A percentile compares a stretch with the other conserved stretches of the same genome.
Evolutionary conservation across 2,113 vertebrate genomes (phyloP).

Genomic region (Malurus cyaneus): DNA sequence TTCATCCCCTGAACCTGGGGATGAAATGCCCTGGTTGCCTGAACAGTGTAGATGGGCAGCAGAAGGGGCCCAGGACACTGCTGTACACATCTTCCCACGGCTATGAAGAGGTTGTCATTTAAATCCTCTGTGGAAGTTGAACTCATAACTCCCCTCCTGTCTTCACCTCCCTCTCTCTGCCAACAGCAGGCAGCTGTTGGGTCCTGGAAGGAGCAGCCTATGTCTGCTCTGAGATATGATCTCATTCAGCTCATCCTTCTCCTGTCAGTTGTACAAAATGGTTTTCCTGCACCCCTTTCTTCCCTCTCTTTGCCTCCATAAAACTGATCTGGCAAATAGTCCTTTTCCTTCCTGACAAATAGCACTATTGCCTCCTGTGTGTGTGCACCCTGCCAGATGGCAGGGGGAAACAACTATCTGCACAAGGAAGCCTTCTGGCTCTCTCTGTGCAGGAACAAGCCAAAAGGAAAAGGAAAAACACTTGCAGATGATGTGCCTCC

Average conservation of each 20-base stretch:
- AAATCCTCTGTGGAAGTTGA: not conserved
- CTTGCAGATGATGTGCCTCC: not conserved
- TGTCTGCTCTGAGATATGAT: not conserved
- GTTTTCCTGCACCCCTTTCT: not conserved
- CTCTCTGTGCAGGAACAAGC: not conserved
- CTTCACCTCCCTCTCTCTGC: not conserved
- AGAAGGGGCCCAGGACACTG: not conserved
- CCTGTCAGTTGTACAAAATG: not conserved
- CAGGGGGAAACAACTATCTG: conserved; percentile 8
- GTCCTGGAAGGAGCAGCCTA: not conserved
- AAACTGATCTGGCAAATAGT: conserved; percentile 33
- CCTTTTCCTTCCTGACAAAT: conserved; percentile 34
- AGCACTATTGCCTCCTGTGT: conserved; percentile 38
- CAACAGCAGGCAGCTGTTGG: not conserved
- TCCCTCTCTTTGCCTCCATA: not conserved
- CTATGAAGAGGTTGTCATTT: not conserved
- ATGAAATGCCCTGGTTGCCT: not conserved
- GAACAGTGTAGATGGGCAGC: not conserved
- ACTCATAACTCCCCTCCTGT: not conserved
- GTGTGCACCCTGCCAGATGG: conserved; percentile 46
- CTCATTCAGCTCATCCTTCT: not conserved
- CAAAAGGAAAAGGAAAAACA: conserved; percentile 27
- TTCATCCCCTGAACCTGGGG: not conserved
- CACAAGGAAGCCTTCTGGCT: not conserved
- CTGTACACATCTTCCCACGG: not conserved